Conservation (phyloP, 2,888 invertebrate genomes). For the Xestia xanthographa region DNA sequence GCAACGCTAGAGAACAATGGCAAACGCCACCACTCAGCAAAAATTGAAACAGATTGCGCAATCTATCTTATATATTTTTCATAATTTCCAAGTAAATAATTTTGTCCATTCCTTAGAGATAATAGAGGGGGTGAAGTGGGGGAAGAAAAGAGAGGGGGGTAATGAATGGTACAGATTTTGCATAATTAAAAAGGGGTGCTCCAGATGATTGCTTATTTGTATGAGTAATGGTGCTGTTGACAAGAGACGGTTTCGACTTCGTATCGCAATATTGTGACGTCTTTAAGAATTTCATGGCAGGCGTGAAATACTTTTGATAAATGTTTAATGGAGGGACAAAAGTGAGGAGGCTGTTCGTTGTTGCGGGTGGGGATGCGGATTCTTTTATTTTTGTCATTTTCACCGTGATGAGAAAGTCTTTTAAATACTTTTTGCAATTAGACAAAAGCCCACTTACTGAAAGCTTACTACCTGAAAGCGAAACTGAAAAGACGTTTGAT, state of each 20-base stretch:
- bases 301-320: conserved; percentile 60
- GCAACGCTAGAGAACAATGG: conserved; percentile 66
- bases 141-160: conserved; percentile 48
- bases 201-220: conserved; percentile 86
- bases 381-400: neutral
- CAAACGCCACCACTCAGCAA: conserved; percentile 66
- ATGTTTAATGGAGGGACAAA: conserved; percentile 55
- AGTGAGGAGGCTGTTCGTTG: conserved; percentile 8
- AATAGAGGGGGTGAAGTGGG: conserved; percentile 63
- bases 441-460: neutral
- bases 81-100: conserved; percentile 86
- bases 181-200: conserved; percentile 89
- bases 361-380: neutral
- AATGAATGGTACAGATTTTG: conserved; percentile 88
- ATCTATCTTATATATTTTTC: conserved; percentile 84
- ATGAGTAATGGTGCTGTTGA: conserved; percentile 82
- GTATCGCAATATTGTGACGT: conserved; percentile 60
- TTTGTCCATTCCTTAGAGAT: conserved; percentile 78
- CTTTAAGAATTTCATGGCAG: conserved; percentile 58
- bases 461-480: neutral
- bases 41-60: conserved; percentile 83
- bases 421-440: neutral
- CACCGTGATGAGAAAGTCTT: neutral
- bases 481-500: neutral
- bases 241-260: conserved; percentile 66